Conservation (phyloP, 2,888 invertebrate species). For the Agonopterix heracliana region DNA sequence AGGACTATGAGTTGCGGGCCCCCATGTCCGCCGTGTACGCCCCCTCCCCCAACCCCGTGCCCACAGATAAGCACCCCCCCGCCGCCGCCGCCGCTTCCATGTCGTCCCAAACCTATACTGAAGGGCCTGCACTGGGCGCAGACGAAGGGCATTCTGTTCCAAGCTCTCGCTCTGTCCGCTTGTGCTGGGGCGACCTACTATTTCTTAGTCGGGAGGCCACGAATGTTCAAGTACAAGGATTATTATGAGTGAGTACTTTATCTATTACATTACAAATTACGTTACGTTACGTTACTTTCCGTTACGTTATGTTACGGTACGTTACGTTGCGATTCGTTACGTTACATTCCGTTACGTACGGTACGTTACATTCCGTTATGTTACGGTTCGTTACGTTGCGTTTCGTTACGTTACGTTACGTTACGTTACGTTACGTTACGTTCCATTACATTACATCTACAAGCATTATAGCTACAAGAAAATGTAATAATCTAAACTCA, state of each 20-base stretch:
- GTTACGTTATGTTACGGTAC: too few species aligned
- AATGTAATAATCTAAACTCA: too few species aligned
- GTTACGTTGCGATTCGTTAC: too few species aligned
- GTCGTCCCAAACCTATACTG: slow-evolving; percentile 29
- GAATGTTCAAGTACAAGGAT: slow-evolving; percentile 79
- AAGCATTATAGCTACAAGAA: too few species aligned
- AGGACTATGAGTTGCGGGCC: slow-evolving; percentile 23
- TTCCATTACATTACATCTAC: too few species aligned
- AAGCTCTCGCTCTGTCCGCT: not conserved
- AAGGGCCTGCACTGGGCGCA: not conserved
- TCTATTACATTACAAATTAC: too few species aligned
- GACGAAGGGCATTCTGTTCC: not conserved
- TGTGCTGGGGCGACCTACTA: slow-evolving; percentile 62
- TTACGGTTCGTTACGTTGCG: too few species aligned
- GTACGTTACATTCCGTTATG: too few species aligned
- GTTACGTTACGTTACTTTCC: too few species aligned
- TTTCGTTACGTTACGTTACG: too few species aligned
- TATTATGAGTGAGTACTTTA: slow-evolving; percentile 84
- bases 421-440: too few species aligned
- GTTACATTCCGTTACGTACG: too few species aligned
- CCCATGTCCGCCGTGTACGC: slow-evolving; percentile 34
- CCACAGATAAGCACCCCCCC: slow-evolving; percentile 39
- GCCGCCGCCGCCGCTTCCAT: slow-evolving; percentile 29
- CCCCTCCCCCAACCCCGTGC: slow-evolving; percentile 34
- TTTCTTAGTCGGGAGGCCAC: slow-evolving; percentile 64